phyloP scores from a whole-genome alignment of 2,113 vertebrate species.

The Pseudopodoces humilis region DNA sequence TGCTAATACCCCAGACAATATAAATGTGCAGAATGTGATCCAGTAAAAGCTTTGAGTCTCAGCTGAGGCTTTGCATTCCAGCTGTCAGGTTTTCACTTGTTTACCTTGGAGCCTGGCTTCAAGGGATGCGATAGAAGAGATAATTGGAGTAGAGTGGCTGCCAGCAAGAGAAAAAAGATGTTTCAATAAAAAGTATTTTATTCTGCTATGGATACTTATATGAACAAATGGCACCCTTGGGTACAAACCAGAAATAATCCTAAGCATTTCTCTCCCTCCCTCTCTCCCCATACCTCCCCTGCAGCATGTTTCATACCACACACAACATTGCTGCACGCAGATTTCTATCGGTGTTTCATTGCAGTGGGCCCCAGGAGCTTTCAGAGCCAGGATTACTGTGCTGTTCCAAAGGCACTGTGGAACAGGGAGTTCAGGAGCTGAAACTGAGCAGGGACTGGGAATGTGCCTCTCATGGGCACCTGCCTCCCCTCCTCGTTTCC shows the following conservation, averaged over 20 bases:
- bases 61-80: constrained; percentile 50
- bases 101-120: constrained; percentile 56
- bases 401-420: not conserved
- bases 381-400: not conserved
- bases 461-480: accelerated
- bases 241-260: constrained; percentile 24
- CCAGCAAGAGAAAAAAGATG: not conserved
- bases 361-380: not conserved
- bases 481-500: not conserved
- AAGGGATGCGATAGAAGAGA: not conserved
- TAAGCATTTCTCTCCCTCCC: not conserved
- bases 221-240: constrained; percentile 30
- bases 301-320: constrained; percentile 20
- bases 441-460: not conserved
- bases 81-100: constrained; percentile 49
- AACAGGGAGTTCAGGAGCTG: not conserved
- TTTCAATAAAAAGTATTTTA: constrained; percentile 46
- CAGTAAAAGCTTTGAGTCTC: constrained; percentile 11
- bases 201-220: constrained; percentile 20
- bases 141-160: constrained; percentile 2
- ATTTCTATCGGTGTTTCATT: not conserved
- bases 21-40: constrained; percentile 9
- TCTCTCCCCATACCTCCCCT: not conserved
- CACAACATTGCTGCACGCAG: accelerated
- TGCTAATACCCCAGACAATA: not conserved